A percentile compares a stretch with the other conserved stretches of the same genome.
phyloP scores from a whole-genome alignment of 1,140 invertebrate species.

The Zophobas morio region DNA sequence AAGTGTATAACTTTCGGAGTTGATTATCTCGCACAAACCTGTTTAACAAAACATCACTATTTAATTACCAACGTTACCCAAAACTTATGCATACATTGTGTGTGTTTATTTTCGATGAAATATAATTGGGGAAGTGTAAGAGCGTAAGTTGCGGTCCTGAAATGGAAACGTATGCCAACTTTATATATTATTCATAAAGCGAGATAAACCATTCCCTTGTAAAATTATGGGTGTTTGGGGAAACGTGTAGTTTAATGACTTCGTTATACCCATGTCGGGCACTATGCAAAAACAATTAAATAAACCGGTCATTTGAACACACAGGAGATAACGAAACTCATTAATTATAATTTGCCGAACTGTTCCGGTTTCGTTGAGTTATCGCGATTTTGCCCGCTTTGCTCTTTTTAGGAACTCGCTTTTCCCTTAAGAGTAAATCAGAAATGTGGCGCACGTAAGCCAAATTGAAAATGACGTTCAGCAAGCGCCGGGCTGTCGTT shows the following conservation, averaged over 20 bases:
- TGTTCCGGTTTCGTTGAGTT: constrained; percentile 16
- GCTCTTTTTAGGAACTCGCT: not conserved
- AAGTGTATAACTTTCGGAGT: constrained; percentile 1
- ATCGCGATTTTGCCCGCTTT: constrained; percentile 7
- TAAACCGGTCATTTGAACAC: constrained; percentile 52
- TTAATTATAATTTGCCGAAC: constrained; percentile 51
- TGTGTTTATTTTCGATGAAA: constrained; percentile 41
- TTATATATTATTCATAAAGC: constrained; percentile 51
- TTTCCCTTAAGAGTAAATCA: constrained; percentile 6
- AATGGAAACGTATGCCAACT: constrained; percentile 48
- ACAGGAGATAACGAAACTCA: constrained; percentile 46
- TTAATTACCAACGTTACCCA: constrained; percentile 27
- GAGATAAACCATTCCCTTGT: constrained; percentile 47
- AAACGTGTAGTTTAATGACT: constrained; percentile 52
- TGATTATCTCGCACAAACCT: constrained; percentile 3
- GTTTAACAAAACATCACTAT: constrained; percentile 39
- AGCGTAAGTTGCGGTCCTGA: constrained; percentile 31
- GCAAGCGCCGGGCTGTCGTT: constrained; percentile 15
- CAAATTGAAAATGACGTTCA: constrained; percentile 36
- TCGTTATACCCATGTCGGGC: constrained; percentile 33
- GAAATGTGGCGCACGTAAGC: constrained; percentile 13
- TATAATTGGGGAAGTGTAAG: constrained; percentile 38
- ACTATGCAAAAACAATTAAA: constrained; percentile 51
- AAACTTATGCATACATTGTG: constrained; percentile 33
- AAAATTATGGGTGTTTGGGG: constrained; percentile 50